Conservation (phyloP, 2,888 invertebrate species). For the Spodoptera littoralis region DNA sequence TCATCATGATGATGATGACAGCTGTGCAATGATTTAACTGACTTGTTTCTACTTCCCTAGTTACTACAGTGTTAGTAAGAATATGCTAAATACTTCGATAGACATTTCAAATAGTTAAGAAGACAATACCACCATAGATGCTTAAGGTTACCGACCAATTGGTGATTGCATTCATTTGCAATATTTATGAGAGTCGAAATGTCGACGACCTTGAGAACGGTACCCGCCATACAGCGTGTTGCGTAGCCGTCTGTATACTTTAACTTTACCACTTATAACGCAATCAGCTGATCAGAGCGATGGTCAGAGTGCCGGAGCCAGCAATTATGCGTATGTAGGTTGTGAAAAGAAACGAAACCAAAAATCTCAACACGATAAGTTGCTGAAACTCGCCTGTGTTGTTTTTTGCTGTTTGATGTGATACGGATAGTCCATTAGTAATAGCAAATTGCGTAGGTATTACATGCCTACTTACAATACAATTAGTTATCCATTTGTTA, state of each 20-base stretch:
- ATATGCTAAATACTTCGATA: too few species aligned
- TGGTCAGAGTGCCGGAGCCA: neutral
- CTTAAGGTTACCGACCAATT: conserved; percentile 1
- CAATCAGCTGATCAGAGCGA: conserved; percentile 38
- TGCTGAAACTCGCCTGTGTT: neutral
- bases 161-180: conserved; percentile 24
- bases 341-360: conserved; percentile 1
- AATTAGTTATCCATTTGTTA: too few species aligned
- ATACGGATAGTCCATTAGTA: neutral
- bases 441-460: too few species aligned
- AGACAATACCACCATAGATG: too few species aligned
- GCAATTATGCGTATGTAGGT: conserved; percentile 3
- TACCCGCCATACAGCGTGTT: conserved; percentile 29
- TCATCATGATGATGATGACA: too few species aligned
- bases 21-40: too few species aligned
- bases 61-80: too few species aligned
- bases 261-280: conserved; percentile 28
- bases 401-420: neutral
- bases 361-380: neutral
- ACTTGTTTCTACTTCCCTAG: too few species aligned
- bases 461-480: too few species aligned
- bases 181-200: conserved; percentile 34
- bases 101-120: too few species aligned
- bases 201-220: conserved; percentile 47
- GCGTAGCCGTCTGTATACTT: conserved; percentile 33